These are phyloP conservation scores for Perccottus glenii DNA, from an alignment of 2,113 vertebrate species.

Conservation along the genomic window DNA sequence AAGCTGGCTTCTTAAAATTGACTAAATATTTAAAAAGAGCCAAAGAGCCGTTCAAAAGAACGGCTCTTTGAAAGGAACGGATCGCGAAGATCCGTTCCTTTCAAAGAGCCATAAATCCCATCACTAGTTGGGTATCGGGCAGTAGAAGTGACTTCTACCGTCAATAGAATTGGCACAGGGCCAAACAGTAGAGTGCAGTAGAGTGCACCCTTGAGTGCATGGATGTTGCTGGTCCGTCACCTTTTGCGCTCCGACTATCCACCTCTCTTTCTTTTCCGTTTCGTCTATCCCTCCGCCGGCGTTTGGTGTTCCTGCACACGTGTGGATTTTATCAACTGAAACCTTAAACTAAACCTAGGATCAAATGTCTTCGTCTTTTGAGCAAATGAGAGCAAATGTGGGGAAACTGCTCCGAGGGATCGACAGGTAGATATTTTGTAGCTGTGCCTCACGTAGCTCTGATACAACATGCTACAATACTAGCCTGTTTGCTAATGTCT, in stretches of 20 bases:
- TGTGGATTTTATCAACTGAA: slow-evolving; percentile 26
- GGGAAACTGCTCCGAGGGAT: slow-evolving; percentile 90
- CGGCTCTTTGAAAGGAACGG: too few species aligned
- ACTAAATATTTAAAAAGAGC: too few species aligned
- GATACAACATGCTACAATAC: background rate
- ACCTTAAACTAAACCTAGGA: background rate
- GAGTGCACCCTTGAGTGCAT: too few species aligned
- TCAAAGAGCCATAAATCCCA: too few species aligned
- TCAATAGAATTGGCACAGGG: too few species aligned
- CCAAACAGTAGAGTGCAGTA: too few species aligned
- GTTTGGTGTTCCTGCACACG: slow-evolving; percentile 34
- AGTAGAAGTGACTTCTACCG: too few species aligned
- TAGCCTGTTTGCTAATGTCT: slow-evolving; percentile 35
- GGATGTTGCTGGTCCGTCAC: background rate
- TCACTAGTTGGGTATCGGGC: too few species aligned
- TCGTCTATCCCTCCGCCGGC: slow-evolving; percentile 4
- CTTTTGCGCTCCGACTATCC: slow-evolving; percentile 30
- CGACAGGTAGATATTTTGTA: slow-evolving; percentile 79
- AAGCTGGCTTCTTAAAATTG: too few species aligned
- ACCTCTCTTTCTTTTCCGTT: slow-evolving; percentile 47
- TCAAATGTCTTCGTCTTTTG: slow-evolving; percentile 85
- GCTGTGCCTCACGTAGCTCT: background rate
- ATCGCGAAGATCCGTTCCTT: too few species aligned
- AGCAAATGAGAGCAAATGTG: slow-evolving; percentile 92
- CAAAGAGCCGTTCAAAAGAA: too few species aligned